Conservation (phyloP, 2,797 vertebrate genomes). For the Microtus californicus region DNA sequence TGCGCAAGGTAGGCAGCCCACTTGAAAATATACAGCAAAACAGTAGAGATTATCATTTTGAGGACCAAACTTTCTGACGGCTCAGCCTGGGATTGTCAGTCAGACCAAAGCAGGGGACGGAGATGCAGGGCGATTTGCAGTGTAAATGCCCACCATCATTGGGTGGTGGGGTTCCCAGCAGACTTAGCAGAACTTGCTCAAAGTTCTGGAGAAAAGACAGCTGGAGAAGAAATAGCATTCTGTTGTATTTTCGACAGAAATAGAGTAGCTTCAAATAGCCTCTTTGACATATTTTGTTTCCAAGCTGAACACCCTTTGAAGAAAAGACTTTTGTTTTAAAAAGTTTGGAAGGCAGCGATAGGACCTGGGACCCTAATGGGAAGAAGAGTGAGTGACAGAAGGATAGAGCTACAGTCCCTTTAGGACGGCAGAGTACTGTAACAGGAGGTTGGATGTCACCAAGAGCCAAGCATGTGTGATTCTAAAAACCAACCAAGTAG, state of each 20-base stretch:
- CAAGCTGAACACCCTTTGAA: slow-evolving; percentile 31
- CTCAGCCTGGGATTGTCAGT: not conserved
- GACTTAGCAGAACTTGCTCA: not conserved
- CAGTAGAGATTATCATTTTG: not conserved
- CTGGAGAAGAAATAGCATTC: not conserved
- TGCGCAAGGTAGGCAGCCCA: not conserved
- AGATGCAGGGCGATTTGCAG: not conserved
- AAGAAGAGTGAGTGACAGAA: not conserved
- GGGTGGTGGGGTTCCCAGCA: not conserved
- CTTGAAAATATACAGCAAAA: not conserved
- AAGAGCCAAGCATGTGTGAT: not conserved
- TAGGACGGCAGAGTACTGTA: not conserved
- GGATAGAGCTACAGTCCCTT: not conserved
- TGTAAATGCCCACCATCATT: fast-evolving
- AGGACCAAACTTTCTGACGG: not conserved
- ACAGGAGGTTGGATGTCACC: not conserved
- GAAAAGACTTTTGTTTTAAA: not conserved
- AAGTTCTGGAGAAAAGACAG: not conserved
- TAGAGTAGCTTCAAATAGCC: not conserved
- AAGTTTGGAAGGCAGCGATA: not conserved
- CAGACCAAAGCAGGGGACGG: not conserved
- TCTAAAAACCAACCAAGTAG: not conserved
- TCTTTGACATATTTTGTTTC: slow-evolving; percentile 22
- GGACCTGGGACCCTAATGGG: not conserved
- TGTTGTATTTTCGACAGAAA: not conserved